Evolutionary conservation across 2,113 vertebrate genomes (phyloP), one percentile per base, ranked within the genome.

Genomic region (Nothoprocta pentlandii): DNA sequence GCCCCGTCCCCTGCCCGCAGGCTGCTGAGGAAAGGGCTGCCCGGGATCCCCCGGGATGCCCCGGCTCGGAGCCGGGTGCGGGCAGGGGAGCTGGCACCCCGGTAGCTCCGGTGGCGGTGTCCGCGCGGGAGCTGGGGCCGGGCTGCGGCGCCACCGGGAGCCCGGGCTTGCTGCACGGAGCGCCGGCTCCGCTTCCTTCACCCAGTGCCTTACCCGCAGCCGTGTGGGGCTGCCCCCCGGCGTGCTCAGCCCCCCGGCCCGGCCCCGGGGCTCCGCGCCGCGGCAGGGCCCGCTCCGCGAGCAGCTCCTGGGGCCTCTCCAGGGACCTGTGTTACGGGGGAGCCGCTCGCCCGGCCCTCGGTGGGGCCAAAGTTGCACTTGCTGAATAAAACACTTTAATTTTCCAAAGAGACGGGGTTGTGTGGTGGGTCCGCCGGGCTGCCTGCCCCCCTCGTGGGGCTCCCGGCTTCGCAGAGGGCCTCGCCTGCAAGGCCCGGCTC

Each of bases 381-480:
- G 88, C 95, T 93, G 85, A 96, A 96, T 96, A 96, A 96, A 96
- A 92, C 73, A 93, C 88, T 95, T 90, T 36, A 71, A 26, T 96
- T 96, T 96, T 96, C 92, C 90, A 86, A 19, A 63, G 0, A 0
- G 75, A 75, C 9, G 4, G 0, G 28, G 5, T 85, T 17, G 28
- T 85, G 41, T 17, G 41, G 26, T 20, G 19, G 17, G 4, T 10
- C 12, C 8, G 6, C 28, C 15, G 8, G 4, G 54, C 12, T 15
- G 53, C 53, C 53, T 26, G 26, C 53, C 53, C 53, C 14, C 13
- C 26, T 28, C 26, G 14, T 16, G 26, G 54, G 3, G 28, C 6
- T 56, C 54, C 53, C 54, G 30, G 26, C 15, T 56, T 56, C 15
- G 8, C 54, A 30, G 28, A 30, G 16, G 16, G 30, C 54, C 28